phyloP scores from a whole-genome alignment of 2,113 vertebrate genomes.

The Sapajus apella region DNA sequence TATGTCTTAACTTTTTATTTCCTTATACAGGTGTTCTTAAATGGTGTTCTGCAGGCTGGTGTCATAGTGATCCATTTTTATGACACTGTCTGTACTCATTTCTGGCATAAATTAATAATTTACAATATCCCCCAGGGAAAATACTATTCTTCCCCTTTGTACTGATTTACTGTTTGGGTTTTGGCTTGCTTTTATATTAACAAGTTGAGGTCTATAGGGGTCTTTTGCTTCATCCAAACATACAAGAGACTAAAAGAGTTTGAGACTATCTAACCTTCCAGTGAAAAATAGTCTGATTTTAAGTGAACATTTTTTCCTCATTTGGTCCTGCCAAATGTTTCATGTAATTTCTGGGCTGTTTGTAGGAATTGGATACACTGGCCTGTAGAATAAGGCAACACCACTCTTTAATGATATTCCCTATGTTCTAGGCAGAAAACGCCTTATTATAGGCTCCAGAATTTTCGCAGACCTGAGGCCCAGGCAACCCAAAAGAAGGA shows the following conservation, averaged over 20 bases:
- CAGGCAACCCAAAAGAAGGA: background rate
- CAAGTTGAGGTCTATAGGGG: background rate
- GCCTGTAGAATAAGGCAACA: background rate
- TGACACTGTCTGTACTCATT: background rate
- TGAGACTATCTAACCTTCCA: background rate
- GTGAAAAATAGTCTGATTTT: background rate
- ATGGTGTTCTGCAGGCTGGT: background rate
- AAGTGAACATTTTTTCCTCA: background rate
- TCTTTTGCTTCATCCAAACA: constrained; percentile 21
- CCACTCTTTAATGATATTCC: background rate
- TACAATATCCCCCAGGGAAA: background rate
- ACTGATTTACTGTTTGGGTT: background rate
- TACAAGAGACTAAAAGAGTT: background rate
- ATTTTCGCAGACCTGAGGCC: background rate
- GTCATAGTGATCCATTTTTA: background rate
- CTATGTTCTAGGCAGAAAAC: background rate
- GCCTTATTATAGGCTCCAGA: background rate
- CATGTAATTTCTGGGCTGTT: background rate
- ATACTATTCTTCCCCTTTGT: background rate
- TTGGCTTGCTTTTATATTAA: background rate
- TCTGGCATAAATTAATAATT: constrained; percentile 47
- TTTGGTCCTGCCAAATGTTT: background rate
- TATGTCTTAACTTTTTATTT: background rate
- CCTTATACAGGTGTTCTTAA: background rate
- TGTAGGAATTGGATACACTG: background rate